Conservation (phyloP, 2,888 invertebrate genomes). For the Dusona sp. region DNA sequence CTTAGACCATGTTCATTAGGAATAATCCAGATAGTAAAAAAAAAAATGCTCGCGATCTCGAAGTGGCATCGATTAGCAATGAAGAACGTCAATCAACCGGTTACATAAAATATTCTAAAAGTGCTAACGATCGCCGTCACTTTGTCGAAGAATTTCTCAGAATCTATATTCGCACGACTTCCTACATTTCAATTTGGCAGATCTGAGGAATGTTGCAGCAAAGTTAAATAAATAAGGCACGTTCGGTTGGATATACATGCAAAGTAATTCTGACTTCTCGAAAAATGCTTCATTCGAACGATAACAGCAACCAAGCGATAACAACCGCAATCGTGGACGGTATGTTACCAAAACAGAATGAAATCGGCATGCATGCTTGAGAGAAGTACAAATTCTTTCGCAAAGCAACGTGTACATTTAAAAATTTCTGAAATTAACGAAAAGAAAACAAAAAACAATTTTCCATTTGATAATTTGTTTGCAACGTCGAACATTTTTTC, state of each 20-base stretch:
- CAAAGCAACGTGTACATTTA: neutral
- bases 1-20: neutral
- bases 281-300: neutral
- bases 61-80: neutral
- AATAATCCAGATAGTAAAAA: neutral
- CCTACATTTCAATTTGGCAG: neutral
- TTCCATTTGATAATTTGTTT: too few species aligned
- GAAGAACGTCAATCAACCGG: neutral
- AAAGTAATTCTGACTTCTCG: neutral
- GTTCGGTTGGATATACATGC: neutral
- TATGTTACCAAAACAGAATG: neutral
- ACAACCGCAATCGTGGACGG: neutral
- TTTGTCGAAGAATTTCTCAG: neutral
- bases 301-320: neutral
- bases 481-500: too few species aligned
- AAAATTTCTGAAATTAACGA: neutral
- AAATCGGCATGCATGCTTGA: neutral
- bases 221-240: neutral
- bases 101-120: neutral
- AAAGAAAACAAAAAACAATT: neutral
- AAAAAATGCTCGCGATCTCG: neutral
- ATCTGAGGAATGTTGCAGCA: neutral
- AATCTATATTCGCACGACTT: neutral
- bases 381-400: neutral
- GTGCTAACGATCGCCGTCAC: conserved; percentile 8